phyloP scores from a whole-genome alignment of 2,888 invertebrate species.

The Heteropelma amictum region DNA sequence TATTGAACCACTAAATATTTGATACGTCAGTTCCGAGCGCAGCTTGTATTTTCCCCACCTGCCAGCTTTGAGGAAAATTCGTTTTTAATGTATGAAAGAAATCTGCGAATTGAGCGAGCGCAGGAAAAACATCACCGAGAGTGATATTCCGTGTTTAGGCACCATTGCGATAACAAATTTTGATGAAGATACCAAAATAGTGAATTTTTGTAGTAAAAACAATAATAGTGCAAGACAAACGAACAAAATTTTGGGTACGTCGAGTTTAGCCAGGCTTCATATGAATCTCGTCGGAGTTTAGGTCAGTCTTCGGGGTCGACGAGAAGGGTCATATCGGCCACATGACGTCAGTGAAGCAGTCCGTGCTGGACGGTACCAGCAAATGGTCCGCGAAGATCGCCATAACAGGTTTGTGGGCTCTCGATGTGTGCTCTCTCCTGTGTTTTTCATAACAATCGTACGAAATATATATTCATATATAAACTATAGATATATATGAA shows the following conservation, averaged over 20 bases:
- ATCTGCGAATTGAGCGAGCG: background rate
- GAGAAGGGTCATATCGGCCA: slow-evolving; percentile 95
- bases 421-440: slow-evolving; percentile 59
- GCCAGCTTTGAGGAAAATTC: background rate
- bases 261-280: slow-evolving; percentile 65
- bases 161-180: background rate
- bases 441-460: slow-evolving; percentile 21
- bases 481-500: slow-evolving; percentile 17
- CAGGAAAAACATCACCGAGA: background rate
- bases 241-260: background rate
- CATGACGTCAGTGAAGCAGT: slow-evolving; percentile 99
- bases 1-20: slow-evolving; percentile 34
- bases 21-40: slow-evolving; percentile 8
- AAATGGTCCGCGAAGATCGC: slow-evolving; percentile 99
- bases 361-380: slow-evolving; percentile 98
- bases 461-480: slow-evolving; percentile 40
- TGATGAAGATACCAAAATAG: background rate
- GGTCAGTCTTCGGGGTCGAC: slow-evolving; percentile 98
- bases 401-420: slow-evolving; percentile 95
- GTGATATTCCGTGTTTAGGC: background rate
- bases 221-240: background rate
- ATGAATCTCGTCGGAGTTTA: slow-evolving; percentile 79
- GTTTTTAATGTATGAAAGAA: background rate
- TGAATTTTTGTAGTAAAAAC: slow-evolving; percentile 5
- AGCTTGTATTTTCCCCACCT: slow-evolving; percentile 30